Evolutionary conservation across 2,888 invertebrate species (phyloP).

Genomic region (Lordiphosa fenestrarum): DNA sequence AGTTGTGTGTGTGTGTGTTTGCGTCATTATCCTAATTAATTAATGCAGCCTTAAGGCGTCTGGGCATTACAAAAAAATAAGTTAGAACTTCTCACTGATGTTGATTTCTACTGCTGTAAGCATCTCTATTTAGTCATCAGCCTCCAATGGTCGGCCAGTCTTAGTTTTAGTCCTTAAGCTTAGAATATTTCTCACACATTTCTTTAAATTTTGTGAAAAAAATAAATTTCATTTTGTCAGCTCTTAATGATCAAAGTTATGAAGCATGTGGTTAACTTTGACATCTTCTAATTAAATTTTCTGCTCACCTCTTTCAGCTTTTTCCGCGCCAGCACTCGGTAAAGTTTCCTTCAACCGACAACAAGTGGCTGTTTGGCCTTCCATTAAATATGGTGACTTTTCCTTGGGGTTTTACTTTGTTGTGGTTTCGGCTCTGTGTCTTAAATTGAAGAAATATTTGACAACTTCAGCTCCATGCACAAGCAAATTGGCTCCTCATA

Average conservation of each 20-base stretch:
- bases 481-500: constrained; percentile 51
- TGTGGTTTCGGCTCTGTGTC: constrained; percentile 43
- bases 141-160: too few relatives aligned
- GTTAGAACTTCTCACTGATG: too few relatives aligned
- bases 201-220: not conserved
- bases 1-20: too few relatives aligned
- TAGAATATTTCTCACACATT: too few relatives aligned
- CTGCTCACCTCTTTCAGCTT: constrained; percentile 27
- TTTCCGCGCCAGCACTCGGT: too few relatives aligned
- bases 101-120: too few relatives aligned
- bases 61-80: too few relatives aligned
- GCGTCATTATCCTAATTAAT: too few relatives aligned
- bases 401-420: constrained; percentile 44
- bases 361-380: constrained; percentile 4
- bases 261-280: constrained; percentile 12
- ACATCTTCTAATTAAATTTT: constrained; percentile 45
- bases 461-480: constrained; percentile 21
- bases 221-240: constrained; percentile 5
- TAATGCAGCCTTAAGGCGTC: too few relatives aligned
- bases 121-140: too few relatives aligned
- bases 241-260: constrained; percentile 5
- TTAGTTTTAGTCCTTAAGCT: too few relatives aligned
- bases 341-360: not conserved
- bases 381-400: constrained; percentile 4
- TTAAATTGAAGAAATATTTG: constrained; percentile 29